Percentiles rank a stretch among this genome's conserved stretches.
Conservation (phyloP, 2,113 vertebrate species). For the Psophia crepitans region DNA sequence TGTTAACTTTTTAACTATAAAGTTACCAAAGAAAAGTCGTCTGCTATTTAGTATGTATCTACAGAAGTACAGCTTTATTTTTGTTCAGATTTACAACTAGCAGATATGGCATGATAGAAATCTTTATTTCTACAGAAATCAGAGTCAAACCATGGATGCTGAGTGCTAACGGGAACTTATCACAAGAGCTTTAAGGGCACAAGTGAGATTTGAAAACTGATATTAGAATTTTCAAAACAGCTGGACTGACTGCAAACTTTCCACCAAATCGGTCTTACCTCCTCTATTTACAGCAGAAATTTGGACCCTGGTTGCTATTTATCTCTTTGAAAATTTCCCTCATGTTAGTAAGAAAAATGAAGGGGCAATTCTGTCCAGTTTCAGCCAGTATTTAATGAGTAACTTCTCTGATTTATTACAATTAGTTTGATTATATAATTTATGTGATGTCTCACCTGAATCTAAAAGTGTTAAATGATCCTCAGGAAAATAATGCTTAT, state of each 20-base stretch:
- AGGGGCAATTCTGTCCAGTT: neutral
- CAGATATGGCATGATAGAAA: neutral
- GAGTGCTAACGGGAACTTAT: neutral
- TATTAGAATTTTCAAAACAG: neutral
- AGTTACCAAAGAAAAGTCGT: neutral
- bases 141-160: neutral
- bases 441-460: neutral
- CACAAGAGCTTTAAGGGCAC: neutral
- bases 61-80: neutral
- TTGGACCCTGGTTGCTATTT: neutral
- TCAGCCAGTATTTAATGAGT: neutral
- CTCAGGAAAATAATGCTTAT: neutral
- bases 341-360: neutral
- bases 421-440: neutral
- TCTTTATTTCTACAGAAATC: neutral
- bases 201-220: neutral
- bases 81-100: neutral
- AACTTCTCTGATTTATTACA: neutral
- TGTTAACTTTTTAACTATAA: neutral
- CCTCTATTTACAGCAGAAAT: neutral
- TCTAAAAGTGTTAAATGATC: neutral
- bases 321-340: neutral
- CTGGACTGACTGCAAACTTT: neutral
- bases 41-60: neutral
- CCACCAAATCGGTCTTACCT: neutral